Conservation (phyloP, 2,888 invertebrate genomes). For the Crepidodera aurea region DNA sequence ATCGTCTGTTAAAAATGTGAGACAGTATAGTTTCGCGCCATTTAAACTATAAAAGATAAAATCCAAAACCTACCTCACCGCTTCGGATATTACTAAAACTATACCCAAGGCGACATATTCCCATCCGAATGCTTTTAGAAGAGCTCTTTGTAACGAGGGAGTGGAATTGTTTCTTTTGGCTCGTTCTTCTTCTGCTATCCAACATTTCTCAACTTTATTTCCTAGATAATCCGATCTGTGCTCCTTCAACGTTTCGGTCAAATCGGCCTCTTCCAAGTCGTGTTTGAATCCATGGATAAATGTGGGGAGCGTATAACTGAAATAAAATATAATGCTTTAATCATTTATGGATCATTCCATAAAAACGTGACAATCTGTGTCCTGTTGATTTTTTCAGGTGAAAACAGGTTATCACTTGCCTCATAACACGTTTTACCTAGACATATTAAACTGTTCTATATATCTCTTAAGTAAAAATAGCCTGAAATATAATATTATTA, state of each 20-base stretch:
- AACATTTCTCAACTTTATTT: conserved; percentile 68
- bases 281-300: conserved; percentile 73
- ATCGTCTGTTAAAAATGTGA: no score
- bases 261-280: conserved; percentile 72
- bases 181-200: conserved; percentile 68
- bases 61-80: conserved; percentile 66
- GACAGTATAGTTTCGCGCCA: no score
- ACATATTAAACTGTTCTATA: no score
- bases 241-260: conserved; percentile 72
- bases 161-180: conserved; percentile 58
- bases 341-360: neutral
- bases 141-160: conserved; percentile 69
- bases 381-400: no score
- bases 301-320: conserved; percentile 74
- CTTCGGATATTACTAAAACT: conserved; percentile 69
- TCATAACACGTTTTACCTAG: no score
- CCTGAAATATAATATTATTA: no score
- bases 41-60: no score
- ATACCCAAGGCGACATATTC: conserved; percentile 71
- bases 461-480: no score
- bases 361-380: neutral
- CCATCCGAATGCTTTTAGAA: conserved; percentile 69
- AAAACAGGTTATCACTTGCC: no score
- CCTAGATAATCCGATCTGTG: conserved; percentile 74
- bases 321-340: conserved; percentile 40